Base-by-base conservation (phyloP, 2,888 invertebrate species). In the Drosophila nr. perissopoda region DNA sequence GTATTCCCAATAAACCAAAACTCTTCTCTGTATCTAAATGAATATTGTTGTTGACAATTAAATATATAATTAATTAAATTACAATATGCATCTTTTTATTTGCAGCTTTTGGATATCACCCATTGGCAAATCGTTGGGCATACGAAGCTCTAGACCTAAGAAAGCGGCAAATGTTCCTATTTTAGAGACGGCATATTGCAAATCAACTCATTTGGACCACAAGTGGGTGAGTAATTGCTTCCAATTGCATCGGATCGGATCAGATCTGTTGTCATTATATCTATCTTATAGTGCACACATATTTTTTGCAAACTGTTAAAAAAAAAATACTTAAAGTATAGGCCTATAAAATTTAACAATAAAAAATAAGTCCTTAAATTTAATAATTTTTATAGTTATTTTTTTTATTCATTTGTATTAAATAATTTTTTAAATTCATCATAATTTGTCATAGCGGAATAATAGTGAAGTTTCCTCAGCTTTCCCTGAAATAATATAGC, bases 71-170 rank as follows among this genome's bases (percentile, higher is more conserved):
- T n/a, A n/a, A n/a, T n/a, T n/a, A n/a, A n/a, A n/a, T n/a, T n/a
- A n/a, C n/a, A n/a, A n/a, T n/a, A n/a, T n/a, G n/a, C n/a, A n/a
- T n/a, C n/a, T n/a, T n/a, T n/a, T n/a, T n/a, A n/a, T n/a, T n/a
- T 31, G 31, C 67, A 88, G 97, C 92, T 96, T 95, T 93, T 96
- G 96, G 94, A 97, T 97, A 92, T 94, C 96, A 58, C 97, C 97
- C 2, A 94, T 97, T 83, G 98, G 97, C 51, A 94, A 95, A 91
- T 96, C 96, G 63, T 92, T 98, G 92, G 97, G 97, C 67, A 96
- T 98, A 89, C 97, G 96, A 93, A 96, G 96, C 92, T 95, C 95
- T 62, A 95, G 96, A 94, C 94, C 96, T 89, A 97, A 97, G 94
- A 96, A 95, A 92, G 96, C 97, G 48, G 94, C 95, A 38, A 94